phyloP scores from a whole-genome alignment of 1,140 invertebrate species.

The Rhizoglyphus robini region DNA sequence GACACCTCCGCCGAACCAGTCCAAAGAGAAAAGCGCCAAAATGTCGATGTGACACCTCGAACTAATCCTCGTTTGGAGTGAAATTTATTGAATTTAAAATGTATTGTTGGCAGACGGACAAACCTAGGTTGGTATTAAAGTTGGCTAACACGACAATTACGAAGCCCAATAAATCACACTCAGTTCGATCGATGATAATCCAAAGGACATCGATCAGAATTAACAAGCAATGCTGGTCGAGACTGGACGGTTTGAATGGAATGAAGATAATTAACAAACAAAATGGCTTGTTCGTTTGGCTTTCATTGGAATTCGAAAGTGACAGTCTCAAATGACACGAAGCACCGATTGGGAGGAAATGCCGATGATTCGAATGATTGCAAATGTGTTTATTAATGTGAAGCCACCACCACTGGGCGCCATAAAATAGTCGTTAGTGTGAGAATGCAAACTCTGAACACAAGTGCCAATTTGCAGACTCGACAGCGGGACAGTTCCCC shows the following conservation, averaged over 20 bases:
- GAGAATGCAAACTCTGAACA: background rate
- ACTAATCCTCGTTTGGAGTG: too few species aligned
- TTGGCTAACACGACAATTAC: background rate
- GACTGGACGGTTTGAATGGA: too few species aligned
- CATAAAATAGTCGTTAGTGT: slow-evolving; percentile 7
- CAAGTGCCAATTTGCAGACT: background rate
- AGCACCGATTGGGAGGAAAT: too few species aligned
- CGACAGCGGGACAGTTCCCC: too few species aligned
- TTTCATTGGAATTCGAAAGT: too few species aligned
- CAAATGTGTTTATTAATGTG: slow-evolving; percentile 4
- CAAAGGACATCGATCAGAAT: background rate
- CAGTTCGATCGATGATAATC: slow-evolving; percentile 4
- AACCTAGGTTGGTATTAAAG: background rate
- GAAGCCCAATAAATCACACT: background rate
- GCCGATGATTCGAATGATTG: too few species aligned
- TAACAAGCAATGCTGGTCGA: slow-evolving; percentile 3
- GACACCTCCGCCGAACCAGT: background rate
- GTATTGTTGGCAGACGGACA: background rate
- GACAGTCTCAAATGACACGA: too few species aligned
- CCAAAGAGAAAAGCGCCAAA: background rate
- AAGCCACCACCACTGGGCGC: background rate
- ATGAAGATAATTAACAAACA: too few species aligned
- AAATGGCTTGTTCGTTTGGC: too few species aligned
- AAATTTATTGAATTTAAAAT: background rate
- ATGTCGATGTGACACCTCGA: too few species aligned